A percentile compares a stretch with the other conserved stretches of the same genome.
Evolutionary conservation across 2,113 vertebrate genomes (phyloP).

Genomic region (Myxocyprinus asiaticus): DNA sequence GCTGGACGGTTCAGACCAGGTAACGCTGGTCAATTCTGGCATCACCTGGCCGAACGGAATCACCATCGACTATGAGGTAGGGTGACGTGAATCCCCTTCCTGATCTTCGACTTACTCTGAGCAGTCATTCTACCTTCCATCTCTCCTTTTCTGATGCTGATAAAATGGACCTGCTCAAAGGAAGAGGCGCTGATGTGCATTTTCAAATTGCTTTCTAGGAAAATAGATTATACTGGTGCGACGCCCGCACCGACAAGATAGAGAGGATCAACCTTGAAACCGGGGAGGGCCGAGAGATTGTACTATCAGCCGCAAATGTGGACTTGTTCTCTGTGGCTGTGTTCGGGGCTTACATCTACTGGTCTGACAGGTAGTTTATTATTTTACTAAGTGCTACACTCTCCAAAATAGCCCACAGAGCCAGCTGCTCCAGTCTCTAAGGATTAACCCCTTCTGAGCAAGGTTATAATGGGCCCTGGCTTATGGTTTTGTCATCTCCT

Average conservation of each 20-base stretch:
- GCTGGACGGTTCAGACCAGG: constrained; percentile 92
- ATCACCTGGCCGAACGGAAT: constrained; percentile 96
- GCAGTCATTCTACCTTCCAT: constrained; percentile 43
- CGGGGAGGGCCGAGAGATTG: constrained; percentile 92
- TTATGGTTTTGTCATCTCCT: constrained; percentile 58
- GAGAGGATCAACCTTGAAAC: constrained; percentile 99
- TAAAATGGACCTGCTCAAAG: constrained; percentile 63
- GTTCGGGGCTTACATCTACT: constrained; percentile 99
- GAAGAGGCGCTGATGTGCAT: constrained; percentile 67
- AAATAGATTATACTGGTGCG: constrained; percentile 99
- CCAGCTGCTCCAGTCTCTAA: constrained; percentile 75
- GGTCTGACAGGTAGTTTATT: constrained; percentile 99
- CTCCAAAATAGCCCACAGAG: constrained; percentile 73
- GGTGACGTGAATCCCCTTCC: constrained; percentile 35
- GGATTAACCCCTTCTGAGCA: constrained; percentile 75
- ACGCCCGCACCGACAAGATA: constrained; percentile 98
- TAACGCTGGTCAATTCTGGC: constrained; percentile 88
- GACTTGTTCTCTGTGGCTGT: constrained; percentile 98
- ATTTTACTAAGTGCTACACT: constrained; percentile 83
- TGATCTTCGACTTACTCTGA: constrained; percentile 39
- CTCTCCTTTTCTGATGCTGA: constrained; percentile 63
- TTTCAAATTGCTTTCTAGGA: constrained; percentile 89
- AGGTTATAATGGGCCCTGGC: constrained; percentile 66
- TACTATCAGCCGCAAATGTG: constrained; percentile 94
- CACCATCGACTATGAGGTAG: constrained; percentile 95